phyloP scores from a whole-genome alignment of 2,113 vertebrate species.

The Gorsachius goisagi region DNA sequence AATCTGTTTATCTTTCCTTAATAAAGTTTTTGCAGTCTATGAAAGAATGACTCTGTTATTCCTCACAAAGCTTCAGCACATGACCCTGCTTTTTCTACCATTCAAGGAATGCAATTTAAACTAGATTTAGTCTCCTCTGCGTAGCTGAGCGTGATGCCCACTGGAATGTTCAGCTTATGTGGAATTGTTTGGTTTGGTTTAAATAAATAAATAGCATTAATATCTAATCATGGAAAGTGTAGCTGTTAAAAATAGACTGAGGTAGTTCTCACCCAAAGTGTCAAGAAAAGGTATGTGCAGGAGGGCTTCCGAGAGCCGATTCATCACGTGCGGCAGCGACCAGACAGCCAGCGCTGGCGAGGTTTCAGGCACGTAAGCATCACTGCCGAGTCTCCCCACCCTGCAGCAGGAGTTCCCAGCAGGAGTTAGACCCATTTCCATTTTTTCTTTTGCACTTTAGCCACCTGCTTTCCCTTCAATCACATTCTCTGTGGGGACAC shows the following conservation, averaged over 20 bases:
- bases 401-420: background rate
- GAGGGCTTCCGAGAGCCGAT: background rate
- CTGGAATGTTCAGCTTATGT: slow-evolving; percentile 36
- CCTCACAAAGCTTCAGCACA: background rate
- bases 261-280: background rate
- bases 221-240: slow-evolving; percentile 60
- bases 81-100: slow-evolving; percentile 50
- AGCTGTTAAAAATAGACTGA: slow-evolving; percentile 58
- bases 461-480: background rate
- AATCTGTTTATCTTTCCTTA: slow-evolving; percentile 31
- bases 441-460: background rate
- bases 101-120: slow-evolving; percentile 54
- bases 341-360: background rate
- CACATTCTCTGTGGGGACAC: background rate
- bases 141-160: background rate
- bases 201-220: slow-evolving; percentile 66
- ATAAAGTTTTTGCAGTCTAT: slow-evolving; percentile 15
- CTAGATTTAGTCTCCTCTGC: slow-evolving; percentile 19
- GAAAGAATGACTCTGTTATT: slow-evolving; percentile 34
- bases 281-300: slow-evolving; percentile 11
- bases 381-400: background rate
- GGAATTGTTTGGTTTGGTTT: slow-evolving; percentile 33
- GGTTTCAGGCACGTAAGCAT: slow-evolving; percentile 42
- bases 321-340: slow-evolving; percentile 2
- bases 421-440: slow-evolving; percentile 16